These are phyloP conservation scores for Numenius arquata DNA, from an alignment of 2,113 vertebrate species.

Conservation along the genomic window DNA sequence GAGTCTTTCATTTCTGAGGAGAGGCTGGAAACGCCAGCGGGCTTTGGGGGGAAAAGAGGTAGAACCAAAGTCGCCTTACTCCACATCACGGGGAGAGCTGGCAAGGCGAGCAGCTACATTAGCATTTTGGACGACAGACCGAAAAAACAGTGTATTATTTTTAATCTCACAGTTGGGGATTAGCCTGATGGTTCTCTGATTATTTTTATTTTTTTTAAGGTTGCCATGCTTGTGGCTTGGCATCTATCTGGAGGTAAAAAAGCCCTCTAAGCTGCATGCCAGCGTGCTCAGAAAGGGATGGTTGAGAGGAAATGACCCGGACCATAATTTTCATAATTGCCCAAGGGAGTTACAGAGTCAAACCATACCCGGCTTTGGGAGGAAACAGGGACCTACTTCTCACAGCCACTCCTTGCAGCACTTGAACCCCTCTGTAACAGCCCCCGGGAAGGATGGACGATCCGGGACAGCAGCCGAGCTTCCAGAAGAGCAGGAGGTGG, in stretches of 20 bases:
- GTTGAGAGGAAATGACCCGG: not conserved
- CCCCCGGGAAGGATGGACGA: rapidly evolving
- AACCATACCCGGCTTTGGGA: not conserved
- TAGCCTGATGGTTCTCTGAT: not conserved
- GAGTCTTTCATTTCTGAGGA: not conserved
- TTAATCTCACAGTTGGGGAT: not conserved
- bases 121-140: not conserved
- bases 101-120: not conserved
- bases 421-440: not conserved
- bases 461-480: not conserved
- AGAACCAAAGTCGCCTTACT: not conserved
- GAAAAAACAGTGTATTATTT: not conserved
- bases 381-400: not conserved
- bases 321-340: not conserved
- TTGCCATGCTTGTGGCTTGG: not conserved
- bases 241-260: not conserved
- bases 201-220: not conserved
- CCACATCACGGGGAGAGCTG: not conserved
- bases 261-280: not conserved
- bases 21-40: not conserved
- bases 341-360: not conserved
- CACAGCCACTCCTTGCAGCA: not conserved
- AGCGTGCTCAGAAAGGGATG: not conserved
- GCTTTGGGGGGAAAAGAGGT: not conserved
- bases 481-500: not conserved